Base-by-base conservation (phyloP, 2,888 invertebrate genomes). In the Cheilosia urbana region DNA sequence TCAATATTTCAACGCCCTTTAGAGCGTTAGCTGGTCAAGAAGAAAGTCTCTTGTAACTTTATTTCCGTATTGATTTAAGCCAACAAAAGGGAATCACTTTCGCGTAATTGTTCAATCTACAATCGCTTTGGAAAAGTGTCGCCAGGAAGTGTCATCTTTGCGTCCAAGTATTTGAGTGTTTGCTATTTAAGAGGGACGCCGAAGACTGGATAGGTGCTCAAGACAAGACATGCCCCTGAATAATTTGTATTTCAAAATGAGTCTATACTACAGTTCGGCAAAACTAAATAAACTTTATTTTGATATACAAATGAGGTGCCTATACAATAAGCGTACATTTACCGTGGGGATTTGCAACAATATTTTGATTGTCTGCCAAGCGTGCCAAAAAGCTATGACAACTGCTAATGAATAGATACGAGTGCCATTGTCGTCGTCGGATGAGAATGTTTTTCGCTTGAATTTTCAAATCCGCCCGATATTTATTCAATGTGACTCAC, bases 361-460 rank as follows among this genome's bases (percentile, higher is more conserved):
- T 34, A 34, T 58, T 69, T 69, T 69, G 69, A 58, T 37, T 69
- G 58, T 58, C 57, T 69, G 69, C 69, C 69, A 69, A 58, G 47
- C 21, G 45, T 68, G 68, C 68, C 55, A 47, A 69, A 47, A 58
- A 69, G 30, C 19, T n/a, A 58, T 47, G 57, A 57, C 30, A 45
- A 58, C 21, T 69, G 69, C 30, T 58, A 57, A 58, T 69, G 45
- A 69, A 69, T 68, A 58, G 27, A 27, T 27, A 24, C 45, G 4
- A 37, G 13, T 49, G 21, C n/a, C 37, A 47, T 37, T 2, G 34
- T 7, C 34, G n/a, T 69, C 47, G 42, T 19, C 62, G 40, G 57
- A 57, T 55, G 69, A 69, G 47, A 58, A 58, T 57, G 34, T 58
- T 58, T 58, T 69, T 58, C 57, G 24, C 30, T 68, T 55, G 42